Base-by-base conservation (phyloP, 2,797 vertebrate species). In the Alfaro cultratus region DNA sequence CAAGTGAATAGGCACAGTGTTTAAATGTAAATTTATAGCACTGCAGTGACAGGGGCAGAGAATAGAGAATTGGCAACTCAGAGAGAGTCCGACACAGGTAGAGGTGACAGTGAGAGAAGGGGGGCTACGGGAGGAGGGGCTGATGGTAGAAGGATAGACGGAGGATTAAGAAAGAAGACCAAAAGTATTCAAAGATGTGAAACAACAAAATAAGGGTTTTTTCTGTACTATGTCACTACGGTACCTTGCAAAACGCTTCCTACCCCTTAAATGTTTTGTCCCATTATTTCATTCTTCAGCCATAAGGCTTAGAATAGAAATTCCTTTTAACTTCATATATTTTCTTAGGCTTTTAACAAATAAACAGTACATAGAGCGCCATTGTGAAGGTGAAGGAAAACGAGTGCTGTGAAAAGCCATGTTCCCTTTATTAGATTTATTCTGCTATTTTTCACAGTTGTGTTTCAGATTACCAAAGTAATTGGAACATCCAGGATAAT, bases 21-120 rank as follows among this genome's bases (percentile, higher is more conserved):
- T 94, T 87, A 90, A 91, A 94, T 94, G 90, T 88, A 89, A 94
- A 94, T 95, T 87, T 71, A 67, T 67, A 49, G 83, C 77, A 2
- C 76, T 49, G 78, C 89, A 81, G 70, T 80, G 89, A 87, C 78
- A 76, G 86, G 80, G 83, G 80, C 81, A 75, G 85, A 79, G 82
- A 81, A 84, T 36, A 85, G 83, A 85, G 83, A 87, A 86, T 75
- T 82, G 88, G 84, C 85, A 82, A 82, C 83, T 77, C 62, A 76
- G 72, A 74, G 72, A 89, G 83, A 82, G 82, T 81, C 74, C 77
- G 29, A 84, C 78, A 79, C 79, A 92, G 90, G 85, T 85, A 85
- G 86, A 89, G 90, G 89, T 91, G 88, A 93, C 78, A 83, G 87
- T 57, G n/a, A 57, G 55, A 57, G 55, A 57, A 57, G 5, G 26